Evolutionary conservation across 2,797 vertebrate genomes (phyloP), one percentile per base, ranked within the genome.

Genomic region (Siniperca undulata): DNA sequence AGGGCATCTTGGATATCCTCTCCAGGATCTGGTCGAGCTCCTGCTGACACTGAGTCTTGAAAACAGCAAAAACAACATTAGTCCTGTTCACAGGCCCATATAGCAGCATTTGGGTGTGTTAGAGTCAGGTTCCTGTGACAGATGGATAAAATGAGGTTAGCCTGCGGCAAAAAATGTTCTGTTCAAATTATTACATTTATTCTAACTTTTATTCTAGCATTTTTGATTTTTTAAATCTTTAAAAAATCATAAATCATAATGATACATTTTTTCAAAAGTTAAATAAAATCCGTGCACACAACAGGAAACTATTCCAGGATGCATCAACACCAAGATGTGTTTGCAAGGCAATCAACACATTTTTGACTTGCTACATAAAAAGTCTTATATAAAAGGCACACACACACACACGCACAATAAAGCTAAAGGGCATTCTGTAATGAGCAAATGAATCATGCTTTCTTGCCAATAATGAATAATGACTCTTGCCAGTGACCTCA

Each of bases 1-100:
- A 96, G 83, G 97, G 95, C 97, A 99, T 98, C 90, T 97, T 97
- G 20, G 98, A 98, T 92, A 99, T 99, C 78, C 97, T 94, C 93
- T 99, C 98, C 93, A 99, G 95, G 83, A 99, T 98, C 92, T 98
- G 97, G 93, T 99, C 98, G 72, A 99, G 77, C 86, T 99, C 97
- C 95, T 97, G 97, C 96, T 99, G 98, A 95, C 98, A 99, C 90
- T 97, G 97, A 61, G 97, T 99, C 98, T 98, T 85, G 83, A 72
- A 82, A 59, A 71, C 3, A 77, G 74, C 34, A 84, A 67, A 80
- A 78, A 83, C 40, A 87, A 78, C 70, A 80, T 0, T 5, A 1
- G 34, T 80, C 40, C 78, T 14, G 34, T 67, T 38, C 53, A 64
- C 70, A 68, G 59, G 30, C 55, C 44, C 5, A 12, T 38, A 56